phyloP scores from a whole-genome alignment of 2,797 vertebrate genomes.

The Antennarius maculatus region DNA sequence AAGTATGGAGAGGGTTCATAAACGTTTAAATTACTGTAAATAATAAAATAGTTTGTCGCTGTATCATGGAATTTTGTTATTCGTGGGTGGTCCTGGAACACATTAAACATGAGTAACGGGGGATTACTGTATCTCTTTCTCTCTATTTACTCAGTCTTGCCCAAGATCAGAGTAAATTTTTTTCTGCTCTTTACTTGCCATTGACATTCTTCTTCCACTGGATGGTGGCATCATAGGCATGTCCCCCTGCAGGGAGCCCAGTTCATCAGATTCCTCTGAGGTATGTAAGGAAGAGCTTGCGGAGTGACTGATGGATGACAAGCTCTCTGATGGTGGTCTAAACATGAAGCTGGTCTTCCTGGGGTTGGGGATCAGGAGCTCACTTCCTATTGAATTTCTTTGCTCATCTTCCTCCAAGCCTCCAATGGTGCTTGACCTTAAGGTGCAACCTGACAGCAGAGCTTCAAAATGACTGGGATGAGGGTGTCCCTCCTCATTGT shows the following conservation, averaged over 20 bases:
- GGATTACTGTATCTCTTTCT: too few species aligned
- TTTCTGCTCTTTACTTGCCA: conserved; percentile 84
- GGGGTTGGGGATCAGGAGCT: conserved; percentile 70
- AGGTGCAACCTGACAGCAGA: conserved; percentile 48
- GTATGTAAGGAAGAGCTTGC: conserved; percentile 79
- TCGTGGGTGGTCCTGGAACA: too few species aligned
- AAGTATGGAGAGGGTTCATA: too few species aligned
- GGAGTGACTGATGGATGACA: conserved; percentile 80
- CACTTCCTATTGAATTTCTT: conserved; percentile 80
- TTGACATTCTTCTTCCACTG: conserved; percentile 86
- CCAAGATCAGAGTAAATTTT: not conserved
- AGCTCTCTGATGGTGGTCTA: conserved; percentile 83
- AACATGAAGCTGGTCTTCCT: conserved; percentile 87
- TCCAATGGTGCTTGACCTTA: conserved; percentile 63
- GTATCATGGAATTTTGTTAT: too few species aligned
- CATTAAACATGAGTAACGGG: too few species aligned
- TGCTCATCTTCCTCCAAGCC: conserved; percentile 72
- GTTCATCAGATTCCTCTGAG: conserved; percentile 83
- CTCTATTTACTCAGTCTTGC: too few species aligned
- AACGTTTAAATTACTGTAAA: too few species aligned
- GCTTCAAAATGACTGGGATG: conserved; percentile 61
- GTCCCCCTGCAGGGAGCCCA: conserved; percentile 79
- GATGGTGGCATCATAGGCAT: conserved; percentile 79
- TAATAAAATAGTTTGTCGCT: too few species aligned
- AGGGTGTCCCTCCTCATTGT: conserved; percentile 59